These are phyloP conservation scores for Accipiter cooperii DNA, from an alignment of 2,113 vertebrate genomes.

Conservation along the genomic window DNA sequence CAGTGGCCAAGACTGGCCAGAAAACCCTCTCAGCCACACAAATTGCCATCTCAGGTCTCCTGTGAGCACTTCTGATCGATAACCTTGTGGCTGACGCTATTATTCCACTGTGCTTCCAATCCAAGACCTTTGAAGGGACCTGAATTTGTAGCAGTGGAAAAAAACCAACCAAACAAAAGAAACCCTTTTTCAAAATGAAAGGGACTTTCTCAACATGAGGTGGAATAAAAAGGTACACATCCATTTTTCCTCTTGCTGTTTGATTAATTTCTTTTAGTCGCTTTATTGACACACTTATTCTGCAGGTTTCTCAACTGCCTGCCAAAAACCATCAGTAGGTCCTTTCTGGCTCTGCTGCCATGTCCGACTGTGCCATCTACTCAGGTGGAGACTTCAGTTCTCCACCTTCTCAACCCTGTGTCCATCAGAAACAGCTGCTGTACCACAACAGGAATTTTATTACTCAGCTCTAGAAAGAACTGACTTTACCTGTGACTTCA, in stretches of 20 bases:
- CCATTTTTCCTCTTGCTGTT: neutral
- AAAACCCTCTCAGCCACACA: neutral
- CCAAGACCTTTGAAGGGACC: neutral
- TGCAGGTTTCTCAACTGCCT: neutral
- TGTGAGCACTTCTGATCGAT: neutral
- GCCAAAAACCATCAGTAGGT: neutral
- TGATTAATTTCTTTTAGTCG: neutral
- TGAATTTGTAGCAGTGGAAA: neutral
- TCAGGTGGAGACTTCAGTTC: neutral
- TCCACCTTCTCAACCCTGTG: neutral
- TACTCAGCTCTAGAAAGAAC: neutral
- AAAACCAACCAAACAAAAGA: neutral
- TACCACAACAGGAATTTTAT: neutral
- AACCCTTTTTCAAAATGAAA: neutral
- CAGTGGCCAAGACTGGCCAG: neutral
- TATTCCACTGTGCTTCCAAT: neutral
- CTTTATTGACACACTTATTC: neutral
- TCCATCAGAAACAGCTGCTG: neutral
- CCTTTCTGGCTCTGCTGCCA: neutral
- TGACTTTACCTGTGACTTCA: neutral
- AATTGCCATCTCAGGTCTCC: neutral
- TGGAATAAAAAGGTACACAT: neutral
- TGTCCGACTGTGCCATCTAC: rapidly evolving
- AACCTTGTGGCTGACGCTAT: neutral
- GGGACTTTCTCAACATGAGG: neutral